phyloP scores from a whole-genome alignment of 1,140 invertebrate species.

The Drosophila ananassae region DNA sequence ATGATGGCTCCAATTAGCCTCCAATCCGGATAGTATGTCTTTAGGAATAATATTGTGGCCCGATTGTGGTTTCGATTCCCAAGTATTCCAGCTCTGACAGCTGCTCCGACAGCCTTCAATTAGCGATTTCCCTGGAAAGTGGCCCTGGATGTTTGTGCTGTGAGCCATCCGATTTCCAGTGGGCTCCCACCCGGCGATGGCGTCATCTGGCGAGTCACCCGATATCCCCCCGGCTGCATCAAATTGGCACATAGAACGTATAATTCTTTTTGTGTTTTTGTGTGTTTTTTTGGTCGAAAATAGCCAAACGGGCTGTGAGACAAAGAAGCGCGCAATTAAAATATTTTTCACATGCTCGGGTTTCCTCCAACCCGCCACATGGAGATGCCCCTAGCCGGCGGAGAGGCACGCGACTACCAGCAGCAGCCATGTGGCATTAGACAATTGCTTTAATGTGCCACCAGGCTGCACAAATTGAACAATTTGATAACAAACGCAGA shows the following conservation, averaged over 20 bases:
- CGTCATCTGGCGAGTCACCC: slow-evolving; percentile 74
- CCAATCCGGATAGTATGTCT: neutral
- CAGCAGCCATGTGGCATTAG: slow-evolving; percentile 77
- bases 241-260: slow-evolving; percentile 24
- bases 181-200: slow-evolving; percentile 27
- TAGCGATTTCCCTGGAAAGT: slow-evolving; percentile 60
- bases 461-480: slow-evolving; percentile 75
- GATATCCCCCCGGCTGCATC: slow-evolving; percentile 67
- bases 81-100: neutral
- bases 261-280: neutral
- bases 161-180: slow-evolving; percentile 19
- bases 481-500: slow-evolving; percentile 71
- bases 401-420: slow-evolving; percentile 73
- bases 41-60: no score
- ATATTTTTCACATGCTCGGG: slow-evolving; percentile 74
- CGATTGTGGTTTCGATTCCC: neutral
- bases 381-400: slow-evolving; percentile 17
- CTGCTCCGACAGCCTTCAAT: slow-evolving; percentile 63
- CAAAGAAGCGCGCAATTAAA: slow-evolving; percentile 72
- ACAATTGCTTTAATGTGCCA: slow-evolving; percentile 81
- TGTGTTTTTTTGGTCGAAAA: slow-evolving; percentile 75
- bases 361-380: slow-evolving; percentile 43
- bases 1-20: neutral
- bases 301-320: slow-evolving; percentile 50
- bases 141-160: slow-evolving; percentile 18